A percentile compares a stretch with the other conserved stretches of the same genome.
These are phyloP conservation scores for Mantis religiosa DNA, from an alignment of 2,888 invertebrate species.

Conservation along the genomic window DNA sequence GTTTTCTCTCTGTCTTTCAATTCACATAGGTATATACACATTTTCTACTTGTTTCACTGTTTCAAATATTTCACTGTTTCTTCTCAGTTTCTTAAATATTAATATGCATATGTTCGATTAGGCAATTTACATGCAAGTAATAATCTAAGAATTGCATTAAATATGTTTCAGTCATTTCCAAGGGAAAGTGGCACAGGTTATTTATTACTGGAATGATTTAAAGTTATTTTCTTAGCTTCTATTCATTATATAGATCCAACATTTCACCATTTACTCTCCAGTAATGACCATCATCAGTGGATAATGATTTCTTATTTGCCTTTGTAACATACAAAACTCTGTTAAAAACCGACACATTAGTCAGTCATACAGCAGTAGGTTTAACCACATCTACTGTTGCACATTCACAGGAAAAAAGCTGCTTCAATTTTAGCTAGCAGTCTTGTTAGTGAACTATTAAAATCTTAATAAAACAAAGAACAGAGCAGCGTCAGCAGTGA, in stretches of 20 bases:
- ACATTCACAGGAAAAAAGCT: too few species aligned
- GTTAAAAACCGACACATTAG: neutral
- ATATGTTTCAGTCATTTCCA: neutral
- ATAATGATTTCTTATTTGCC: too few species aligned
- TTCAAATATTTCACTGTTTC: neutral
- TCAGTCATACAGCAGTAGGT: too few species aligned
- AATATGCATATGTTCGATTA: neutral
- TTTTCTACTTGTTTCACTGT: neutral
- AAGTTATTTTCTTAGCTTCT: neutral
- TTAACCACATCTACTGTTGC: too few species aligned
- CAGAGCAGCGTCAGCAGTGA: too few species aligned
- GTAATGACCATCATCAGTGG: neutral
- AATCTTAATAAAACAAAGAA: too few species aligned
- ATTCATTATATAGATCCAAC: neutral
- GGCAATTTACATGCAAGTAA: neutral
- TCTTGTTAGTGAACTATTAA: too few species aligned
- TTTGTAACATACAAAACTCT: neutral
- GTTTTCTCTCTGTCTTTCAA: neutral
- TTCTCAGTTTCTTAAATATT: neutral
- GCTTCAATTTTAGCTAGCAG: too few species aligned
- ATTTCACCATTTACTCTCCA: neutral
- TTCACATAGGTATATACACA: neutral
- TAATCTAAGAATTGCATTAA: neutral
- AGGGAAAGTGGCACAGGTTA: neutral
- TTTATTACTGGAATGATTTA: neutral